Conservation (phyloP, 2,888 invertebrate species). For the Ornithoptera priamus region DNA sequence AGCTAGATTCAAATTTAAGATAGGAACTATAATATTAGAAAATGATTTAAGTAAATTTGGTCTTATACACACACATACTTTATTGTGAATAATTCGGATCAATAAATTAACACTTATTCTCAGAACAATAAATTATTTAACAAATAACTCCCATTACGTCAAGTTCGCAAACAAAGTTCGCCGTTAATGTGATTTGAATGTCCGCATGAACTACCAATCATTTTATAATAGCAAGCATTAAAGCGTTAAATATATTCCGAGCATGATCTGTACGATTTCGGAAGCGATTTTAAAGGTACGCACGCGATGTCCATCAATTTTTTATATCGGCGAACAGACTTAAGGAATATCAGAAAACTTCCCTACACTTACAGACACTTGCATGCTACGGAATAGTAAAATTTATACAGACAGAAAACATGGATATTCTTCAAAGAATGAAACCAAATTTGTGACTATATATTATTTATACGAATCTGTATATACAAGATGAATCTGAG, state of each 20-base stretch:
- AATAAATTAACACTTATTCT: neutral
- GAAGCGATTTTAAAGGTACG: conserved; percentile 21
- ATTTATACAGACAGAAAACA: neutral
- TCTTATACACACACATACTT: too few species aligned
- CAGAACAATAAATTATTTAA: conserved; percentile 1
- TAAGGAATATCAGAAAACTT: conserved; percentile 2
- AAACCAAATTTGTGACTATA: neutral
- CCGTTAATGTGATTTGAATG: conserved; percentile 8
- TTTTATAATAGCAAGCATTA: conserved; percentile 6
- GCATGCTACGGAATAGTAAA: conserved; percentile 3
- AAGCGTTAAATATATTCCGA: conserved; percentile 23
- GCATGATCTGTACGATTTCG: conserved; percentile 22
- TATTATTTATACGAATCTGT: neutral
- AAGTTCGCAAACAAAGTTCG: conserved; percentile 11
- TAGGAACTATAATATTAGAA: too few species aligned
- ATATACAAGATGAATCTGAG: too few species aligned
- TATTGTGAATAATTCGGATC: neutral
- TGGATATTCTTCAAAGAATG: neutral
- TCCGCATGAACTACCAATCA: conserved; percentile 8
- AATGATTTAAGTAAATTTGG: too few species aligned
- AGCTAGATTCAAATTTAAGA: too few species aligned
- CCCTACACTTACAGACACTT: conserved; percentile 1
- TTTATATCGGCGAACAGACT: conserved; percentile 26
- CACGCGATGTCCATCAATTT: conserved; percentile 29
- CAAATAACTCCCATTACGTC: neutral